A percentile compares a stretch with the other conserved stretches of the same genome.
Evolutionary conservation across 2,113 vertebrate genomes (phyloP).

Genomic region (Pionites leucogaster): DNA sequence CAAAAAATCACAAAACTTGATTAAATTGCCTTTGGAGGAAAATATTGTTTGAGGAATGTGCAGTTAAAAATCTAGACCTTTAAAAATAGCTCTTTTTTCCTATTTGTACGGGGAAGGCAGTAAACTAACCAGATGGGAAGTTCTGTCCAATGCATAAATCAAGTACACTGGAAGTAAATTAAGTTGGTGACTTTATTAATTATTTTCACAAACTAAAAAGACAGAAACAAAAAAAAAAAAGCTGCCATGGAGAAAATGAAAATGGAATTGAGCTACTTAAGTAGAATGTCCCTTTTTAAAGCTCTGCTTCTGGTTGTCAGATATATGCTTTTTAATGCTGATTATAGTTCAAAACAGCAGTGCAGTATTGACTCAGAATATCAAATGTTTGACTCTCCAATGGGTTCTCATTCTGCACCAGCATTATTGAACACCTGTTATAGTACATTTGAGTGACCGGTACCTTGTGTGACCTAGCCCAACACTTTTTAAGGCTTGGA

Average conservation of each 20-base stretch:
- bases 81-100: neutral
- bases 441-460: neutral
- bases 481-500: neutral
- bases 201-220: neutral
- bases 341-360: neutral
- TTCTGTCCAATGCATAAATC: neutral
- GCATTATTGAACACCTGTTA: accelerated
- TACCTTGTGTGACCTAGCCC: neutral
- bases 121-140: neutral
- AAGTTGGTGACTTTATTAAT: neutral
- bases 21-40: neutral
- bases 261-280: neutral
- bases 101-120: neutral
- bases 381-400: neutral
- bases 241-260: neutral
- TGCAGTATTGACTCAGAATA: neutral
- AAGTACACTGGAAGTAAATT: neutral
- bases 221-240: neutral
- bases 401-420: neutral
- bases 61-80: neutral
- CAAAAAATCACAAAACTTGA: neutral
- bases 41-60: neutral
- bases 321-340: neutral
- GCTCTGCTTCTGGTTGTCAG: neutral
- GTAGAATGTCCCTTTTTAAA: neutral